A percentile compares a stretch with the other conserved stretches of the same genome.
phyloP scores from a whole-genome alignment of 2,797 vertebrate genomes.

The Molossus alvarezi region DNA sequence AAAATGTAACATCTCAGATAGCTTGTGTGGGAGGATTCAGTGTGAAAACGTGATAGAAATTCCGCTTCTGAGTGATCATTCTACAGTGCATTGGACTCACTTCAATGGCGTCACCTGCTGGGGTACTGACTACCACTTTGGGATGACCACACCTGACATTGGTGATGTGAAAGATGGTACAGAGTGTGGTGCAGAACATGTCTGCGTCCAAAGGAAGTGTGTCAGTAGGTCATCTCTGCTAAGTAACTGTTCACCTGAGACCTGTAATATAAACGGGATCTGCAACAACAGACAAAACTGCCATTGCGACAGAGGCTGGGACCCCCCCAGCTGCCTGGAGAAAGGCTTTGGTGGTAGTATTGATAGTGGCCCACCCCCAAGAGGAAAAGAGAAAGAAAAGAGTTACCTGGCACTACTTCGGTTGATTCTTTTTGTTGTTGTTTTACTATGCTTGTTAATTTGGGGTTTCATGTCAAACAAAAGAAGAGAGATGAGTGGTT shows the following conservation, averaged over 20 bases:
- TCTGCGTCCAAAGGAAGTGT: conserved; percentile 50
- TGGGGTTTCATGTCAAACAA: not conserved
- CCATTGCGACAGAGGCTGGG: conserved; percentile 55
- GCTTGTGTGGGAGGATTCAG: conserved; percentile 86
- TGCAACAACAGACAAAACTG: conserved; percentile 77
- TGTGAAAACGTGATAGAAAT: conserved; percentile 82
- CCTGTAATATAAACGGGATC: conserved; percentile 14
- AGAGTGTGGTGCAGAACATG: not conserved
- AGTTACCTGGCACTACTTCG: not conserved
- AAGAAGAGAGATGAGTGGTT: not conserved
- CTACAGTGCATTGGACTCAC: not conserved
- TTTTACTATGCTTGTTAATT: not conserved
- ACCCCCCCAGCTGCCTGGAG: not conserved
- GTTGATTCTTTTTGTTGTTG: not conserved
- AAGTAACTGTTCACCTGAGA: not conserved
- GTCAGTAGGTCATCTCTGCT: not conserved
- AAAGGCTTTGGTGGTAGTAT: not conserved
- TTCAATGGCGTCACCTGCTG: not conserved
- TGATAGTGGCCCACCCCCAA: not conserved
- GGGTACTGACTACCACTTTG: not conserved
- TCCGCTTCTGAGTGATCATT: conserved; percentile 76
- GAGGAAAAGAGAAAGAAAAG: not conserved
- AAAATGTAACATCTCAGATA: conserved; percentile 76
- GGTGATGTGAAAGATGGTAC: conserved; percentile 67
- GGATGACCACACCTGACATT: not conserved